Base-by-base conservation (phyloP, 2,113 vertebrate genomes). In the Dromaius novaehollandiae region DNA sequence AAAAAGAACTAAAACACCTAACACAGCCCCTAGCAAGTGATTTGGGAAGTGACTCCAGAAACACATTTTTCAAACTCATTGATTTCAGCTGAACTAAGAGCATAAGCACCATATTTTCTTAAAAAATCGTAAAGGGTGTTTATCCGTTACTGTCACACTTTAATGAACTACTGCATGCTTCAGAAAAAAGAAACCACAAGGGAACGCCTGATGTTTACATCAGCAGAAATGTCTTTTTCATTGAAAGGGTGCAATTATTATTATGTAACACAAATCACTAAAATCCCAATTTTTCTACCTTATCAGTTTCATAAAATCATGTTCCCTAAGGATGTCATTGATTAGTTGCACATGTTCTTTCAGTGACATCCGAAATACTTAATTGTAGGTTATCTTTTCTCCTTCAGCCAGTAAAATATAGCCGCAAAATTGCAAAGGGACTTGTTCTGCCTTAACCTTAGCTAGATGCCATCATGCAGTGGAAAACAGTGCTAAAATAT, bases 401-500 rank as follows among this genome's bases (percentile, higher is more conserved):
- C 96, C 98, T 98, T 98, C 97, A 95, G 98, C 96, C 96, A 98
- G 97, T 98, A 98, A 98, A 99, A 99, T 97, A 96, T 86, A 98
- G 98, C 98, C 98, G 98, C 98, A 98, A 97, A 99, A 99, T 99
- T 99, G 99, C 98, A 99, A 98, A 98, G 98, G 98, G 98, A 98
- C 98, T 98, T 98, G 98, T 98, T 98, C 98, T 97, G 97, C 97
- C 98, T 98, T 98, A 98, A 99, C 98, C 99, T 98, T 96, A 96
- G 86, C 96, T 95, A 99, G 99, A 98, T 98, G 98, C 98, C 99
- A 99, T 99, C 99, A 99, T 98, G 98, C 98, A 98, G 98, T 92
- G 68, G 99, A 99, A 99, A 99, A 99, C 98, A 99, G 98, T 95
- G 98, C 96, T 98, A 98, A 99, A 99, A 99, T 99, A 99, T 98